Conservation (phyloP, 1,140 invertebrate species). For the Colletes latitarsis region DNA sequence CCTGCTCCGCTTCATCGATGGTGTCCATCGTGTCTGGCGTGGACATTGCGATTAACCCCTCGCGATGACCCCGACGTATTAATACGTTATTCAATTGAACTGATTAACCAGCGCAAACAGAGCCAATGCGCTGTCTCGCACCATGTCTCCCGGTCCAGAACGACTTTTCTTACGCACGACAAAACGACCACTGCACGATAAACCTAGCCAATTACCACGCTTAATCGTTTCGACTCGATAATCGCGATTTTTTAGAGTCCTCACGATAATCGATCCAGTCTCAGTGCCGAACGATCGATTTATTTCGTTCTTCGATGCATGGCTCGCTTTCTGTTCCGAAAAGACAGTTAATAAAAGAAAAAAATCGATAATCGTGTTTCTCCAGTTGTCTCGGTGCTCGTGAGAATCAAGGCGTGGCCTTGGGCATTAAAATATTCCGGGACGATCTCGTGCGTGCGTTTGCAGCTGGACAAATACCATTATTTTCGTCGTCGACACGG, state of each 20-base stretch:
- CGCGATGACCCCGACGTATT: slow-evolving; percentile 65
- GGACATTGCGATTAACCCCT: slow-evolving; percentile 74
- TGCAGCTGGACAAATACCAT: too few relatives aligned
- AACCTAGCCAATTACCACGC: background rate
- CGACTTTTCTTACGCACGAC: background rate
- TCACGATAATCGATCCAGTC: background rate
- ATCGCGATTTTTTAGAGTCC: background rate
- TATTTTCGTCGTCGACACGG: too few relatives aligned
- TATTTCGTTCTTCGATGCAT: background rate
- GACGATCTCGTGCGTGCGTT: too few relatives aligned
- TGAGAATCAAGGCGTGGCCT: background rate
- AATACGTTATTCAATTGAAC: slow-evolving; percentile 69
- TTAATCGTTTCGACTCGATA: background rate
- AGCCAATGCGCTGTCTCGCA: slow-evolving; percentile 41
- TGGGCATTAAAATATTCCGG: background rate
- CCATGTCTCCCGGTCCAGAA: slow-evolving; percentile 12
- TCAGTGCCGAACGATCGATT: background rate
- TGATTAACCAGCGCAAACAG: slow-evolving; percentile 62
- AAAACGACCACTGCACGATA: background rate
- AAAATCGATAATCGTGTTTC: background rate
- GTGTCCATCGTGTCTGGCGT: slow-evolving; percentile 77
- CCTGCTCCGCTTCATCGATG: slow-evolving; percentile 77
- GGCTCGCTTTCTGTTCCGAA: background rate
- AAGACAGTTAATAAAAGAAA: background rate
- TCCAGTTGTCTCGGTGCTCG: background rate